phyloP scores from a whole-genome alignment of 1,140 invertebrate genomes.

The Zaprionus camerounensis region DNA sequence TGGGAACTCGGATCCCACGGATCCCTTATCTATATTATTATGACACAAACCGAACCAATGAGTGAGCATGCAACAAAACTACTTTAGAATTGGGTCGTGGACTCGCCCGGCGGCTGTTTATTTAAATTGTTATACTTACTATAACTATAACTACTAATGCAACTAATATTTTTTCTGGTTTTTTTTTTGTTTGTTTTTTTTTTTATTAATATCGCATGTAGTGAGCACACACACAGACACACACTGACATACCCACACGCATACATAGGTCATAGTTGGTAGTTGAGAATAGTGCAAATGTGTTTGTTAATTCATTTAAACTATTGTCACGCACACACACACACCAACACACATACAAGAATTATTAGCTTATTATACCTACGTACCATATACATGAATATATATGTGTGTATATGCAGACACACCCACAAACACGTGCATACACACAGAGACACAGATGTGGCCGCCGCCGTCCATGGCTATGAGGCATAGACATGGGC shows the following conservation, averaged over 20 bases:
- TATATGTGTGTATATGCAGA: background rate
- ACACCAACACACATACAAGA: constrained; percentile 34
- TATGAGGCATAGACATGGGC: constrained; percentile 15
- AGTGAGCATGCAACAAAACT: constrained; percentile 70
- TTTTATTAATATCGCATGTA: constrained; percentile 40
- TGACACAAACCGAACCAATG: constrained; percentile 55
- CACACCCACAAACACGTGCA: constrained; percentile 7
- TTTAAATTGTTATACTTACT: constrained; percentile 15
- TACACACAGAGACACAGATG: constrained; percentile 9
- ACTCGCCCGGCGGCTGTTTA: constrained; percentile 40
- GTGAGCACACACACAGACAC: constrained; percentile 6
- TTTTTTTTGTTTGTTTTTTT: constrained; percentile 51
- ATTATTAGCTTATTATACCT: constrained; percentile 40
- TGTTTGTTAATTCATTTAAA: constrained; percentile 51
- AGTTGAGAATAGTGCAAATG: constrained; percentile 51
- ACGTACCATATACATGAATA: constrained; percentile 1
- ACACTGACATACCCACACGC: constrained; percentile 9
- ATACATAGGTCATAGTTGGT: constrained; percentile 38
- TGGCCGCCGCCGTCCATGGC: constrained; percentile 7
- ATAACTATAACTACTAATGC: constrained; percentile 9
- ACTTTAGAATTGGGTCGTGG: constrained; percentile 48
- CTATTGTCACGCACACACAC: constrained; percentile 39
- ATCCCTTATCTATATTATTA: constrained; percentile 4
- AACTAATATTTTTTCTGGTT: constrained; percentile 13
- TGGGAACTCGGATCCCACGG: constrained; percentile 1